Evolutionary conservation across 2,888 invertebrate species (phyloP), one percentile per base, ranked within the genome.

Genomic region (Agonum fuliginosum): DNA sequence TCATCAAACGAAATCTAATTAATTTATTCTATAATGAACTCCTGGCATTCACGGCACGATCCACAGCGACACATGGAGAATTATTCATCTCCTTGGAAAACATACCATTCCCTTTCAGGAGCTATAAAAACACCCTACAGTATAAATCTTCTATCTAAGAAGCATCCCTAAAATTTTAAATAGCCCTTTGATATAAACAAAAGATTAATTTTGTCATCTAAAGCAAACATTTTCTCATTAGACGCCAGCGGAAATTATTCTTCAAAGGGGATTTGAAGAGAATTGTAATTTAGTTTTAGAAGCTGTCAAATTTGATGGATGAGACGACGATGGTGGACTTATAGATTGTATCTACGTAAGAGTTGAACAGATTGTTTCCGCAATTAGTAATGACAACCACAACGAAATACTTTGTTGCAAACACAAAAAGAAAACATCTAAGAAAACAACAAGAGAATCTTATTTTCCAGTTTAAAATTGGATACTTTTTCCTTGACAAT

Each of bases 1-100:
- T 54, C 54, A 54, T 54, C 54, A 54, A 54, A 10, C 24, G 30
- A 30, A 62, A 62, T 62, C 58, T 30, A 62, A 62, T 62, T 62
- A 62, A 62, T 62, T 62, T 30, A 62, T 30, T 17, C 30, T 17
- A 17, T 62, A 62, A 62, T 62, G 58, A 62, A 62, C 30, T 30
- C 58, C 3, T 27, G 3, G 58, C 17, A 62, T 62, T 62, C 58
- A 30, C 10, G 10, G 30, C 30, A 30, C 30, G 30, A 12, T 12
- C 4, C 54, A 54, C 22, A 12, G 58, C 14, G 34, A 62, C 58
- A 62, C 58, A 62, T 62, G 58, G 17, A 30, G 58, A 62, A 62
- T 46, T 62, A 62, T 62, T 62, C 34, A 62, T 62, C 17, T 46
- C 46, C 46, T 3, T 3, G 8, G 6, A 17, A 46, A 46, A 17